These are phyloP conservation scores for Idaea straminata DNA, from an alignment of 2,888 invertebrate genomes.

Conservation along the genomic window DNA sequence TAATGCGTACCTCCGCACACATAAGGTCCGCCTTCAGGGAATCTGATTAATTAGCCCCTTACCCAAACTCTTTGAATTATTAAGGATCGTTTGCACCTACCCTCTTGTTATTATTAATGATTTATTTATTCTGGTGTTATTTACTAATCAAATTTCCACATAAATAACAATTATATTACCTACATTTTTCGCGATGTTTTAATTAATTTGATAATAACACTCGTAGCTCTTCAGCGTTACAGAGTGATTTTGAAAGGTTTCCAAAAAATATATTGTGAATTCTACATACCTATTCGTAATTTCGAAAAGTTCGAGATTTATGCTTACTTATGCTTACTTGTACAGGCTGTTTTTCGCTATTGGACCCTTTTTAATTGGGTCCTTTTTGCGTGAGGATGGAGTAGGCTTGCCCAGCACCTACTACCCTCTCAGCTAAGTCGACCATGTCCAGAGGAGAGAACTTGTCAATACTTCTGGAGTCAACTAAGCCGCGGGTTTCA, in stretches of 20 bases:
- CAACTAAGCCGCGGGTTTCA: too few relatives aligned
- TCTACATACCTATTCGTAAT: too few relatives aligned
- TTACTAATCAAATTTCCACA: neutral
- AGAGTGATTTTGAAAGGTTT: neutral
- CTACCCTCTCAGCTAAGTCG: too few relatives aligned
- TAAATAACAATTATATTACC: neutral
- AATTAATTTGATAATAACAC: neutral
- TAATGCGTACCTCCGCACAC: constrained; percentile 17
- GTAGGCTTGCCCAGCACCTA: too few relatives aligned
- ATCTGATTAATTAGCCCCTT: constrained; percentile 64
- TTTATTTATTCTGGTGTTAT: constrained; percentile 4
- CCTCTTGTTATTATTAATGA: constrained; percentile 10
- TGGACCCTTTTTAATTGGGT: too few relatives aligned
- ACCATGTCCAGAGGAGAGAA: too few relatives aligned
- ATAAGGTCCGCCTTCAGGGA: constrained; percentile 40
- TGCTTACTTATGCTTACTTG: too few relatives aligned
- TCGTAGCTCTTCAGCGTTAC: neutral
- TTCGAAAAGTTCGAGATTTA: too few relatives aligned
- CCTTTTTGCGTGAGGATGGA: too few relatives aligned
- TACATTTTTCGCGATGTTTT: neutral
- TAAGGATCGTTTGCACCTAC: constrained; percentile 20
- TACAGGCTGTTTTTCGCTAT: too few relatives aligned
- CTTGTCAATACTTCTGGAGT: too few relatives aligned
- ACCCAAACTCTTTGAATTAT: constrained; percentile 61
- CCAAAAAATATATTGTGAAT: too few relatives aligned